Conservation (phyloP, 2,797 vertebrate genomes). For the Echeneis naucrates region DNA sequence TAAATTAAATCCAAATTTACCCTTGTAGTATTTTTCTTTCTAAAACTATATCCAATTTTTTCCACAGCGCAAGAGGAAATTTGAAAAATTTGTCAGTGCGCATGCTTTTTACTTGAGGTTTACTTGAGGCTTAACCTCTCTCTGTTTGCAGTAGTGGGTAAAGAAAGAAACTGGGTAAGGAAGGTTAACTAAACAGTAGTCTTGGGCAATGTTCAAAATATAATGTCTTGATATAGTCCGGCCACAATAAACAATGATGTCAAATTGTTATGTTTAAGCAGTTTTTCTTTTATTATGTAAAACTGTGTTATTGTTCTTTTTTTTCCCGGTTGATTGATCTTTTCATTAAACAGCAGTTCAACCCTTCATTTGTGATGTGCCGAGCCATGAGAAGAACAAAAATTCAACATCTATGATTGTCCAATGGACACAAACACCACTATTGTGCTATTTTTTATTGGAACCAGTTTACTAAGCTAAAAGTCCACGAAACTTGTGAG, state of each 20-base stretch:
- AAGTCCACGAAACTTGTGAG: neutral
- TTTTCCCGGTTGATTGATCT: no score
- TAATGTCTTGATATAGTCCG: no score
- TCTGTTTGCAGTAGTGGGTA: neutral
- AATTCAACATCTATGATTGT: no score
- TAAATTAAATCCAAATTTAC: neutral
- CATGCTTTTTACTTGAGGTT: neutral
- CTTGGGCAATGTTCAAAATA: no score
- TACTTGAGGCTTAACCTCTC: constrained; percentile 1
- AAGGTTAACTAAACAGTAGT: neutral
- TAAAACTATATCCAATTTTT: neutral
- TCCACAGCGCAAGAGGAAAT: neutral
- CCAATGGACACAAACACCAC: neutral
- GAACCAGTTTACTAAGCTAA: neutral
- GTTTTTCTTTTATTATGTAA: no score
- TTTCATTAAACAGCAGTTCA: no score
- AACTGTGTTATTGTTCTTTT: no score
- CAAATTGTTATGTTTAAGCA: no score
- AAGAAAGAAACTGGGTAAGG: no score
- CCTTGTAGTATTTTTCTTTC: neutral
- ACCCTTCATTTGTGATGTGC: no score
- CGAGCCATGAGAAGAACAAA: no score
- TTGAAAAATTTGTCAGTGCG: neutral
- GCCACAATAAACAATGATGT: no score
- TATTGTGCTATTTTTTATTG: neutral